A percentile compares a stretch with the other conserved stretches of the same genome.
phyloP scores from a whole-genome alignment of 2,888 invertebrate species.

The Melieria crassipennis region DNA sequence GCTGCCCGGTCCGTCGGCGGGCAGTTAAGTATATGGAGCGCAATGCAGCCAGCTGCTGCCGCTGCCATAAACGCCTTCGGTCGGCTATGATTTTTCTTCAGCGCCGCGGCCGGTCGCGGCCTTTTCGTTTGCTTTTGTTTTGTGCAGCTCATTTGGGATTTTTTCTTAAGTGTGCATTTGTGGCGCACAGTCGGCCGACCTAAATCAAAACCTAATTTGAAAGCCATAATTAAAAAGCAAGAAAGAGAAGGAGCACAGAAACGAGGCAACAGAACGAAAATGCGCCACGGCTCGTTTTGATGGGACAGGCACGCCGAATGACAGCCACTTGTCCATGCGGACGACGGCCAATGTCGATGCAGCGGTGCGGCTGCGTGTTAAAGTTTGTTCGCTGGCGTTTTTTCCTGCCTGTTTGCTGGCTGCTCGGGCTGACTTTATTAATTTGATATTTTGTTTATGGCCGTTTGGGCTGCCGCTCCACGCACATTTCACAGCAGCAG shows the following conservation, averaged over 20 bases:
- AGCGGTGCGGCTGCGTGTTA: neutral
- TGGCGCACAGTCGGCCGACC: slow-evolving; percentile 39
- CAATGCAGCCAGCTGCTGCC: neutral
- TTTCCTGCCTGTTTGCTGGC: slow-evolving; percentile 3
- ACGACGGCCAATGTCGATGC: neutral
- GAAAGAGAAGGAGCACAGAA: slow-evolving; percentile 23
- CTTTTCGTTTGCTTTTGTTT: slow-evolving; percentile 31
- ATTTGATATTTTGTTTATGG: neutral
- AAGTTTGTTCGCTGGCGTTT: neutral
- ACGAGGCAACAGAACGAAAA: slow-evolving; percentile 14
- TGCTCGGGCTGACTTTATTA: neutral
- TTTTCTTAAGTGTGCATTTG: slow-evolving; percentile 29
- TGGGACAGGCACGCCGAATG: slow-evolving; percentile 12
- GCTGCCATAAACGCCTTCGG: neutral
- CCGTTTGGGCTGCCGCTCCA: neutral
- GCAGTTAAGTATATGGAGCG: slow-evolving; percentile 5
- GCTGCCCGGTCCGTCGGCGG: slow-evolving; percentile 10
- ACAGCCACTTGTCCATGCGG: slow-evolving; percentile 30
- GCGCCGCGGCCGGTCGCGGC: too few species aligned
- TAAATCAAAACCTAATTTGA: slow-evolving; percentile 49
- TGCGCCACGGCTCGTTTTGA: slow-evolving; percentile 10
- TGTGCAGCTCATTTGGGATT: slow-evolving; percentile 20
- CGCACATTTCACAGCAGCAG: neutral
- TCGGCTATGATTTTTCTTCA: slow-evolving; percentile 31
- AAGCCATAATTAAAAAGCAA: slow-evolving; percentile 47